Evolutionary conservation across 1,140 invertebrate genomes (phyloP), one percentile per base, ranked within the genome.

Genomic region (Drosophila pectinifera): DNA sequence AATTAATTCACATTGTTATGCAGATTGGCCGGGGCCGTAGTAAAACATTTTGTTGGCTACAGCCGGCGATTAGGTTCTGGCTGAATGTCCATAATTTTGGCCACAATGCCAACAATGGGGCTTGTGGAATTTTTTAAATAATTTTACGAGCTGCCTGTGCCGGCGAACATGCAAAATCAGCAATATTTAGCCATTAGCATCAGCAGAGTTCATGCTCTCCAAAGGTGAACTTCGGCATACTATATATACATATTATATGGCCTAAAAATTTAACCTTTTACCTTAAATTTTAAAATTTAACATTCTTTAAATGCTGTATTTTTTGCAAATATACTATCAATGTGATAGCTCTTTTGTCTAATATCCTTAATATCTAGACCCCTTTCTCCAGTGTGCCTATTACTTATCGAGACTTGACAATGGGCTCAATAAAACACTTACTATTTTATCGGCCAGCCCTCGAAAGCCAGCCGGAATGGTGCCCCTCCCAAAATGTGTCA

Each of bases 1-100:
- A 74, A 64, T 74, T 49, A 74, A 64, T 74, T 74, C 72, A 42
- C 49, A 74, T 74, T 74, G 72, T 56, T 63, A 74, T 74, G 72
- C 70, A 74, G 48, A 74, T 74, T 54, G 34, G 43, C 36, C 16
- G 41, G 41, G 28, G 42, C n/a, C 49, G 34, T 57, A 42, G 67
- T 70, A 46, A 56, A 69, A 43, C 68, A 55, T 70, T 70, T 70
- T 41, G 64, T 45, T 38, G 53, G 28, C 26, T 58, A 18, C 26
- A 51, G 34, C 55, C 20, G 18, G 34, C 20, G 55, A 51, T 45
- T 39, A 72, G 36, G 54, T 22, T n/a, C n/a, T 18, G 16, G 24
- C 38, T 13, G 22, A 49, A 46, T 38, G 14, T 43, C 26, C 26
- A 39, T 39, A 39, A 18, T 48, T 38, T 68, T 68, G 11, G 39